phyloP scores from a whole-genome alignment of 1,140 invertebrate genomes.

The Drosophila sulfurigaster region DNA sequence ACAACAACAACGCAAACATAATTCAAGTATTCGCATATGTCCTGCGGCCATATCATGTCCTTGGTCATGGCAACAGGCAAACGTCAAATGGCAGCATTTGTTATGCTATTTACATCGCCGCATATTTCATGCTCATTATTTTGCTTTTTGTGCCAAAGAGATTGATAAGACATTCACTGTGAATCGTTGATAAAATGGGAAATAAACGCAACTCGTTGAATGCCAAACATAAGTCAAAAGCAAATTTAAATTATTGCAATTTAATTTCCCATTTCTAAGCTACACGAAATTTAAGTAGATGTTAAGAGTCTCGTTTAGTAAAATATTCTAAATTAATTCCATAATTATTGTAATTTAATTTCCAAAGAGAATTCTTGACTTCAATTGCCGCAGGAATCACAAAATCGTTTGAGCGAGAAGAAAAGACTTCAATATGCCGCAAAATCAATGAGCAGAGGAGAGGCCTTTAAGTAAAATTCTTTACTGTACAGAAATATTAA shows the following conservation, averaged over 20 bases:
- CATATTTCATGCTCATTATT: conserved; percentile 52
- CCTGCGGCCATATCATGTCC: conserved; percentile 41
- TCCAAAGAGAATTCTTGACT: neutral
- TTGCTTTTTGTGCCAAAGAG: neutral
- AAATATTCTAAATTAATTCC: conserved; percentile 6
- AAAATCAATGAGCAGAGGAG: neutral
- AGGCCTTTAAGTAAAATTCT: neutral
- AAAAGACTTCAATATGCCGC: neutral
- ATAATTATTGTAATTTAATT: neutral
- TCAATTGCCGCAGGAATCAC: neutral
- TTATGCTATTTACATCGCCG: conserved; percentile 52
- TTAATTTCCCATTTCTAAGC: neutral
- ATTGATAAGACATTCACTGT: conserved; percentile 4
- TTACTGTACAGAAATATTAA: neutral
- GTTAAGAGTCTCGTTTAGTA: neutral
- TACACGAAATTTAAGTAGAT: neutral
- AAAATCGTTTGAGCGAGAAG: neutral
- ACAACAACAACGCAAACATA: conserved; percentile 17
- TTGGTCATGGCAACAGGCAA: conserved; percentile 27
- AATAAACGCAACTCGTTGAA: conserved; percentile 16
- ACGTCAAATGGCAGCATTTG: neutral
- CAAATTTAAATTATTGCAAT: neutral
- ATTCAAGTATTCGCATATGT: conserved; percentile 42
- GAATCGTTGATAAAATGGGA: conserved; percentile 7
- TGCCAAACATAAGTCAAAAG: conserved; percentile 4